Percentiles rank a stretch among this genome's conserved stretches.
These are phyloP conservation scores for Erebia palarica DNA, from an alignment of 2,888 invertebrate genomes.

Conservation along the genomic window DNA sequence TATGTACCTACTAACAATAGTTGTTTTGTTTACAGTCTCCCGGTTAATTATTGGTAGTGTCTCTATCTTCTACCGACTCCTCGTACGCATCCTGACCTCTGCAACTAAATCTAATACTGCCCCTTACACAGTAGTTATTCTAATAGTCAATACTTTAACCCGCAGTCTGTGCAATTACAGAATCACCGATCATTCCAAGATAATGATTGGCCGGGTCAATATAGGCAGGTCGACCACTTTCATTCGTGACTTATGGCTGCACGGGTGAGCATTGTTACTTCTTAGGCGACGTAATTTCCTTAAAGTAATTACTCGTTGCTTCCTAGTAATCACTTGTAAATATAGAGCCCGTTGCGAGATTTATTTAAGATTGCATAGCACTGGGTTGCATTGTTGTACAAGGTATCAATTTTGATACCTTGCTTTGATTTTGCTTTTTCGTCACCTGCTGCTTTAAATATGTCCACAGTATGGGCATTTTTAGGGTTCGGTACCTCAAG, in stretches of 20 bases:
- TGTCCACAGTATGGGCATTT: too few relatives aligned
- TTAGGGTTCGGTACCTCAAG: too few relatives aligned
- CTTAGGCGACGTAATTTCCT: conserved; percentile 44
- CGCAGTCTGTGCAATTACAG: conserved; percentile 20
- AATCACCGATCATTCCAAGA: conserved; percentile 25
- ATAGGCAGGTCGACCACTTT: conserved; percentile 40
- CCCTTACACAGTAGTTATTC: conserved; percentile 23
- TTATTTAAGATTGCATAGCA: conserved; percentile 33
- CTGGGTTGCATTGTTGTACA: conserved; percentile 23
- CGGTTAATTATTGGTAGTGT: background rate
- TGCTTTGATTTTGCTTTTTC: too few relatives aligned
- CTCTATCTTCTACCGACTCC: background rate
- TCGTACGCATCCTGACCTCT: conserved; percentile 17
- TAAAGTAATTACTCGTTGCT: conserved; percentile 42
- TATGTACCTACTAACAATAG: too few relatives aligned
- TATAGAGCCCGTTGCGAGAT: conserved; percentile 34
- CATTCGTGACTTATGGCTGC: conserved; percentile 42
- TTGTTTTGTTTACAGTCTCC: background rate
- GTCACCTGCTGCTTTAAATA: background rate
- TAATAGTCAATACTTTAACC: conserved; percentile 29
- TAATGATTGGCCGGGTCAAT: conserved; percentile 34
- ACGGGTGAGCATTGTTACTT: conserved; percentile 41
- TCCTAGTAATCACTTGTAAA: conserved; percentile 42
- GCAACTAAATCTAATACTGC: background rate
- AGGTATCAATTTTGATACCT: conserved; percentile 18